Percentiles rank a stretch among this genome's conserved stretches.
phyloP scores from a whole-genome alignment of 2,113 vertebrate genomes.

The Peucedramus taeniatus region DNA sequence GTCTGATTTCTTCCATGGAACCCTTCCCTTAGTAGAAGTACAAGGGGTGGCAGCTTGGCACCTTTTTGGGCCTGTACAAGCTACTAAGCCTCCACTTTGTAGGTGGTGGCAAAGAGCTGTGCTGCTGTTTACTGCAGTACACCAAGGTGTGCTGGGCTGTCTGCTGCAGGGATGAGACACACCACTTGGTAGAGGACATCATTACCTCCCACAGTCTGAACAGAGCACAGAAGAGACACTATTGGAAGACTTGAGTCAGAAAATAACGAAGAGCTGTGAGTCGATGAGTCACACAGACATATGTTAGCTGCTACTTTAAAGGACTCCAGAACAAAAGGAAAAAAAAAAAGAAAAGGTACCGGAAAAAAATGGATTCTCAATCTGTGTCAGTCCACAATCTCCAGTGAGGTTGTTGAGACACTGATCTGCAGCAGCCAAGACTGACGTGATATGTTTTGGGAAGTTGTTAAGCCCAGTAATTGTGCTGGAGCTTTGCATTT shows the following conservation, averaged over 20 bases:
- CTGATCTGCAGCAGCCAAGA: background rate
- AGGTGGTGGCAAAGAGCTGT: background rate
- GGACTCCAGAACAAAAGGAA: background rate
- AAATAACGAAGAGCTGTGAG: background rate
- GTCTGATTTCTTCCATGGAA: background rate
- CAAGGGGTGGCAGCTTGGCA: background rate
- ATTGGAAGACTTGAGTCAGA: background rate
- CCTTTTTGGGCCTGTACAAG: background rate
- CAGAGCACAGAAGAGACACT: background rate
- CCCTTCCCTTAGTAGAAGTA: background rate
- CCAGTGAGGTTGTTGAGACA: background rate
- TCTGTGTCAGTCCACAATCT: background rate
- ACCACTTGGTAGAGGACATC: background rate
- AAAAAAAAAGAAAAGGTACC: background rate
- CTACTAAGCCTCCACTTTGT: background rate
- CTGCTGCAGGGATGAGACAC: background rate
- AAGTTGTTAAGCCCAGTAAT: background rate
- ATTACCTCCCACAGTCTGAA: conserved; percentile 8
- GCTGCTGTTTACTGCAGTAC: background rate
- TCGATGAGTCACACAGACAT: background rate
- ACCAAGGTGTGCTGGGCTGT: fast-evolving
- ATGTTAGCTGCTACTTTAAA: background rate
- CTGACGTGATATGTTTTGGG: fast-evolving
- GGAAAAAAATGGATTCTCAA: background rate
- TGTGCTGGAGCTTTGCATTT: background rate